Evolutionary conservation across 2,888 invertebrate species (phyloP), one percentile per base, ranked within the genome.

Genomic region (Frankliniella fusca): DNA sequence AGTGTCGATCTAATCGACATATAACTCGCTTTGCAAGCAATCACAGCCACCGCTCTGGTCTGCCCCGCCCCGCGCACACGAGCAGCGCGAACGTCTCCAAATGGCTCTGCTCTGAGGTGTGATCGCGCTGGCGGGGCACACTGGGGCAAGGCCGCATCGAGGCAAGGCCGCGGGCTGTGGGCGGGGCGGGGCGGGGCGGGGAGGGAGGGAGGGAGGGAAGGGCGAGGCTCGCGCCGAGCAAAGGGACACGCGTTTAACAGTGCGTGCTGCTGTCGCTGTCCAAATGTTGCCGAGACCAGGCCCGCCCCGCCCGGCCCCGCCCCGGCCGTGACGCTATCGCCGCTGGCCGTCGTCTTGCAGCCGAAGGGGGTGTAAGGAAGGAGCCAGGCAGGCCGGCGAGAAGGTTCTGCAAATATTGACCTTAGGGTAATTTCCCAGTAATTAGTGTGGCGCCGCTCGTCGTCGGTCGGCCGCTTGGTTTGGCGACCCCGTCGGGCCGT

Each of bases 371-470:
- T 54, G 54, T 38, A 61, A 61, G 61, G 7, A 15, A 61, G 61
- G n/a, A n/a, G 70, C 65, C n/a, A 23, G 27, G 54, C n/a, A 23
- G 27, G 54, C 54, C 18, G 54, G 65, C 23, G 70, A n/a, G 27
- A 27, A 76, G 70, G 70, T 76, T 27, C 10, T 27, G 27, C 70
- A 76, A 76, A 76, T 76, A 76, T 76, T 76, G 70, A 76, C 70
- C 70, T 27, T 76, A 27, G 70, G 70, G 70, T 23, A 76, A 76
- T 76, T 76, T 76, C 27, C 70, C 70, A 27, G 70, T 76, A 76
- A 76, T 76, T 76, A 76, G 70, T 76, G 70, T 76, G 54, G 54
- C 54, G 38, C 38, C 38, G 38, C 38, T 61, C 18, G 12, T 61
- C 11, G 70, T 9, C 27, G 23, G 70, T 61, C 61, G 70, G 38